Conservation (phyloP, 1,140 invertebrate genomes). For the Radopholus similis region DNA sequence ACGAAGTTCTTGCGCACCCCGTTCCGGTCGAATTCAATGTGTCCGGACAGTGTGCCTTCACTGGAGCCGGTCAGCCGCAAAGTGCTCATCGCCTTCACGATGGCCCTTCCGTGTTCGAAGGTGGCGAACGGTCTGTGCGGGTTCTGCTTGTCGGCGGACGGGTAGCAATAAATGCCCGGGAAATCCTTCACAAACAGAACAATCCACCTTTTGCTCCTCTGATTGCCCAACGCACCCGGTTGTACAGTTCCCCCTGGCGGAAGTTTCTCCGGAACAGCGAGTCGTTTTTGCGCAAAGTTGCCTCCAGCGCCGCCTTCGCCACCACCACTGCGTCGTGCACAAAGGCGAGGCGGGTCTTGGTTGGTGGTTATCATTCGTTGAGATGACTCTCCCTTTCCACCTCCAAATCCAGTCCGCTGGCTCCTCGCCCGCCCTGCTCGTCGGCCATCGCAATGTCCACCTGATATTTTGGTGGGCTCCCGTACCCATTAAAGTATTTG, state of each 20-base stretch:
- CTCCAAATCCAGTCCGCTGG: conserved; percentile 36
- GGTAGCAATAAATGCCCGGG: conserved; percentile 55
- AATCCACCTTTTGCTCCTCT: neutral
- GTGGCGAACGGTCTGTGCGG: conserved; percentile 51
- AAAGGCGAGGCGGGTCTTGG: conserved; percentile 53
- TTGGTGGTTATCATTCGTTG: conserved; percentile 3
- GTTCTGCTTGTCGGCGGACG: conserved; percentile 45
- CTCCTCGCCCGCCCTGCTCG: no score
- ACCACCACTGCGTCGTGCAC: conserved; percentile 57
- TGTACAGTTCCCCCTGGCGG: conserved; percentile 54
- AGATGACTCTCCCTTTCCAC: conserved; percentile 8
- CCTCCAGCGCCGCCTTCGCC: conserved; percentile 53
- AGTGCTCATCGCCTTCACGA: conserved; percentile 40
- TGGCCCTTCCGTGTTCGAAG: conserved; percentile 56
- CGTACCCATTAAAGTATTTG: no score
- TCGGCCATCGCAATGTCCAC: no score
- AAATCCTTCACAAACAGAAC: conserved; percentile 13
- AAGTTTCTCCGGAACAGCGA: conserved; percentile 58
- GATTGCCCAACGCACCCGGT: conserved; percentile 23
- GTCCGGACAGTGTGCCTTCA: conserved; percentile 54
- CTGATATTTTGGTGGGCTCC: no score
- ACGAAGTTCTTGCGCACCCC: conserved; percentile 55
- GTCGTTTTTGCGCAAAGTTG: conserved; percentile 46
- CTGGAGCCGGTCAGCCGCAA: conserved; percentile 33
- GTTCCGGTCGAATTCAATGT: conserved; percentile 54